Evolutionary conservation across 2,113 vertebrate species (phyloP), one percentile per base, ranked within the genome.

Genomic region (Sminthopsis crassicaudata): DNA sequence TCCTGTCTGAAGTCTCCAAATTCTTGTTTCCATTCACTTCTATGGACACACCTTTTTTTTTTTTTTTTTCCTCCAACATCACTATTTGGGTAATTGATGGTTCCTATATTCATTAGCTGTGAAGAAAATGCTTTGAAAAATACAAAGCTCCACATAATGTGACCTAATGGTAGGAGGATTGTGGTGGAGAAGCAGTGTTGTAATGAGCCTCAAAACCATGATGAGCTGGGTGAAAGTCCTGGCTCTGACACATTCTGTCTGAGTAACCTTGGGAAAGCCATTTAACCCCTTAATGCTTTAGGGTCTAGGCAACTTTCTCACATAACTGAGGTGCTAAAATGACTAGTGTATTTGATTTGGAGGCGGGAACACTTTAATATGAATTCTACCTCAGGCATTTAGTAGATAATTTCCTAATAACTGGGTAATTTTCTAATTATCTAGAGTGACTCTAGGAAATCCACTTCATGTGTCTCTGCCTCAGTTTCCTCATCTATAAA

Each of bases 61-160:
- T 48, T 48, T 7, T 53, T 57, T 48, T 48, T 48, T 6, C 48
- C 19, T 91, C 92, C 91, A 89, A 2, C 54, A 23, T 93, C 88
- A 19, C 84, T 93, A 4, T 90, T 94, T 53, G 36, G 67, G 57
- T 91, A 92, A 55, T 53, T 94, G 50, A 60, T 90, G 52, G 24
- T 7, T 92, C 16, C 51, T 92, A 53, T 76, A 52, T 76, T 94
- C 48, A 67, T 67, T 25, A 93, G 50, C 19, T n/a, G 30, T 76
- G 60, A n/a, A 36, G 36, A 76, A 76, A n/a, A 76, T n/a, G n/a
- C 60, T 76, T 76, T n/a, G 60, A 14, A 76, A 76, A 76, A 36
- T 76, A 76, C 60, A 76, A 76, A 76, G 60, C 36, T 19, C 60
- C 60, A n/a, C n/a, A 5, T 76, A n/a, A 76, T 76, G 36, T n/a